Evolutionary conservation across 2,113 vertebrate genomes (phyloP), one percentile per base, ranked within the genome.

Genomic region (Todiramphus chloris): DNA sequence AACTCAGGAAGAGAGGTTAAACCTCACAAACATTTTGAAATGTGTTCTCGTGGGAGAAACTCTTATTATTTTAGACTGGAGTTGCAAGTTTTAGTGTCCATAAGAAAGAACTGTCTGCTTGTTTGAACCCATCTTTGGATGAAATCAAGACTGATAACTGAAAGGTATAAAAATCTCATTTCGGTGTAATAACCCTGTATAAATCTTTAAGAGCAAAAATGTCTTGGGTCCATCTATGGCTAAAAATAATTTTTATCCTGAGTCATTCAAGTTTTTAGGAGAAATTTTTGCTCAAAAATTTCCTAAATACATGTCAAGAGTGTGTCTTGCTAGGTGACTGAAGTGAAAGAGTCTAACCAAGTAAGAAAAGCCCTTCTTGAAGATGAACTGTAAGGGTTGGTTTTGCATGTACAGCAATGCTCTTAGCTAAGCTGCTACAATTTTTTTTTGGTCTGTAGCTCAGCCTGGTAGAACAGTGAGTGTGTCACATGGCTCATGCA

Each of bases 281-380:
- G 56, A 19, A 51, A 4, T 21, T 62, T 64, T 56, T 73, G 9
- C 28, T 79, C 25, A 37, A 44, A 85, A 63, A 10, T 13, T 90
- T 67, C 8, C 23, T 53, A 2, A 55, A 77, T 21, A 43, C 33
- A 13, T 23, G 17, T 6, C 2, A 21, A 10, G 58, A 66, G 3
- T n/a, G 5, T 55, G 69, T 83, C 30, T 69, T 79, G 5, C 95
- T 96, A 79, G 58, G 91, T 91, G 95, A 93, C 94, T 84, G 81
- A 63, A 60, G 50, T 63, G 80, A 87, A 76, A 92, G 81, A 58
- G 69, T 6, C 88, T 35, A 73, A 46, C 37, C 59, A 83, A 92
- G 6, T 7, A 81, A 95, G 91, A 82, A 88, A 87, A 91, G 91
- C 73, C 74, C 91, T 94, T 79, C 89, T 91, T 90, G 69, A 95